Conservation (phyloP, 2,888 invertebrate genomes). For the Isotomurus palustris region DNA sequence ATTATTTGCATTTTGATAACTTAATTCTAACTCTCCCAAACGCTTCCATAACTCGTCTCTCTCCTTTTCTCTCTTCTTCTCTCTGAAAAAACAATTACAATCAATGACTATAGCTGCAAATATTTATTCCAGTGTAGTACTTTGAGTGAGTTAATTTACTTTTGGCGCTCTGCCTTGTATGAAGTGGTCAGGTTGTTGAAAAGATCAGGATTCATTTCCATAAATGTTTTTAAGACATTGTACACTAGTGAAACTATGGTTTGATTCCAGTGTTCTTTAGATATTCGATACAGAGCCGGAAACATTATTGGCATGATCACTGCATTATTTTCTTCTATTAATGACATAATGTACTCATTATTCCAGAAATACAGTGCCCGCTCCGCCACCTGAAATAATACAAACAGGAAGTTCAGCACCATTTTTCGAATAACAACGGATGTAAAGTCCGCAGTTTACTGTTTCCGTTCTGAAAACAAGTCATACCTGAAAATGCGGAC, state of each 20-base stretch:
- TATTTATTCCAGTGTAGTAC: neutral
- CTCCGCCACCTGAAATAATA: constrained; percentile 79
- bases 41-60: constrained; percentile 97
- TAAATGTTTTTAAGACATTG: constrained; percentile 99
- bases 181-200: constrained; percentile 98
- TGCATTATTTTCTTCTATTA: constrained; percentile 97
- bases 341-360: constrained; percentile 98
- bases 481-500: constrained; percentile 96
- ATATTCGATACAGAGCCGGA: constrained; percentile 96
- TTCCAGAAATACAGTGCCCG: constrained; percentile 99
- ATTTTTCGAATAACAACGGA: neutral
- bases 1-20: constrained; percentile 48
- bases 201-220: constrained; percentile 99
- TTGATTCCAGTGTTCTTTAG: constrained; percentile 99
- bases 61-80: constrained; percentile 93
- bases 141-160: constrained; percentile 61
- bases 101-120: neutral
- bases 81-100: constrained; percentile 57
- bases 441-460: too few relatives aligned
- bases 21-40: constrained; percentile 81
- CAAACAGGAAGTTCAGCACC: constrained; percentile 14
- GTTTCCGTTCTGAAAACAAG: neutral
- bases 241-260: constrained; percentile 98
- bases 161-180: constrained; percentile 98
- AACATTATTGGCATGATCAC: constrained; percentile 99